Percentiles rank a stretch among this genome's conserved stretches.
Conservation (phyloP, 2,888 invertebrate genomes). For the Sisyra nigra region DNA sequence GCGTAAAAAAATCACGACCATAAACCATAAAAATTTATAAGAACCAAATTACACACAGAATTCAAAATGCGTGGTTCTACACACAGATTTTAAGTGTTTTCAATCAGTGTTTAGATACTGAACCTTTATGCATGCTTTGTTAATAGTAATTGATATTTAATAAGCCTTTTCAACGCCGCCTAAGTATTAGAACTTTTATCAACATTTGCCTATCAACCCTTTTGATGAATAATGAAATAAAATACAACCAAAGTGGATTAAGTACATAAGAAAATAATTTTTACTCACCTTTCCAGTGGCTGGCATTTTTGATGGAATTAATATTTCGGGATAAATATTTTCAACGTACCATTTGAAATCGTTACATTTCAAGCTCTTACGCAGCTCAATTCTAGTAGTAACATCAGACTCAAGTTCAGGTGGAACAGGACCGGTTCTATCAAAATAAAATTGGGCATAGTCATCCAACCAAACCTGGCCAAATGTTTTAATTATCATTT, state of each 20-base stretch:
- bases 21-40: too few relatives aligned
- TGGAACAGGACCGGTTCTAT: constrained; percentile 91
- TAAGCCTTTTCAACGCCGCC: too few relatives aligned
- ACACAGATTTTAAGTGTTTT: too few relatives aligned
- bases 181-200: too few relatives aligned
- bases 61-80: too few relatives aligned
- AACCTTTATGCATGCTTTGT: too few relatives aligned
- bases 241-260: constrained; percentile 83
- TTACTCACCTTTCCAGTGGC: constrained; percentile 91
- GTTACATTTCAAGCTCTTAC: constrained; percentile 81
- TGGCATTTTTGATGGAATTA: constrained; percentile 94
- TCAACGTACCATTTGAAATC: constrained; percentile 97
- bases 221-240: too few relatives aligned
- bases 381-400: constrained; percentile 56
- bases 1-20: too few relatives aligned
- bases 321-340: constrained; percentile 94
- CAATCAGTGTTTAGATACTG: too few relatives aligned
- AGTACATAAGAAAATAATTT: constrained; percentile 79
- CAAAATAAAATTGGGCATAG: constrained; percentile 95
- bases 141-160: too few relatives aligned
- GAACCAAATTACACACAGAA: too few relatives aligned
- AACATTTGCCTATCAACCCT: too few relatives aligned
- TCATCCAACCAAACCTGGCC: constrained; percentile 86
- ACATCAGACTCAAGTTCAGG: constrained; percentile 90
- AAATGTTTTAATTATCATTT: background rate